A percentile compares a stretch with the other conserved stretches of the same genome.
phyloP scores from a whole-genome alignment of 64 coral and sea anemone genomes.

The Pocillopora verrucosa region DNA sequence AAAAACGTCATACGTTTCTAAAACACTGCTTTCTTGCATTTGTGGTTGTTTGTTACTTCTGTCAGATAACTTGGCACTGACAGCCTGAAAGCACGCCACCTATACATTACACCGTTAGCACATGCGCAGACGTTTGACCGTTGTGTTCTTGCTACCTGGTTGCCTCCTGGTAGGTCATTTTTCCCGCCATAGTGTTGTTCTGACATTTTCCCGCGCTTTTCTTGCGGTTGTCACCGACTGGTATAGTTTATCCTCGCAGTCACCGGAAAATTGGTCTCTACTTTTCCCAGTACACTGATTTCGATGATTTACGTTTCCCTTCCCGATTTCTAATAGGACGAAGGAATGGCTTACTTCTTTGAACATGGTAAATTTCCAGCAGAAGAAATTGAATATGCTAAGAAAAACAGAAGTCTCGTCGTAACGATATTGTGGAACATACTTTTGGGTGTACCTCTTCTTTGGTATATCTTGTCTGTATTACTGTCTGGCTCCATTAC shows the following conservation, averaged over 20 bases:
- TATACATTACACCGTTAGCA: too few species aligned
- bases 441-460: conserved; percentile 60
- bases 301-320: background rate
- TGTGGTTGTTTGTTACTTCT: too few species aligned
- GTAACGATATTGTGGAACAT: conserved; percentile 55
- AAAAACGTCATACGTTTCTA: too few species aligned
- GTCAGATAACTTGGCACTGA: too few species aligned
- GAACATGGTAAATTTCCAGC: conserved; percentile 74
- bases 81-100: too few species aligned
- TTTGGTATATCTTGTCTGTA: conserved; percentile 62
- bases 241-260: background rate
- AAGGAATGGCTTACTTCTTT: conserved; percentile 79
- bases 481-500: conserved; percentile 51
- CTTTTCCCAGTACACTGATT: background rate
- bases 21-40: too few species aligned
- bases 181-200: background rate
- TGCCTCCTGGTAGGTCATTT: background rate
- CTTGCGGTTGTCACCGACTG: background rate
- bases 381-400: conserved; percentile 64
- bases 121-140: too few species aligned
- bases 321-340: conserved; percentile 56
- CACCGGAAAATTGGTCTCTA: background rate
- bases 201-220: background rate
- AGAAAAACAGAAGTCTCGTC: conserved; percentile 65
- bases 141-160: background rate